A percentile compares a stretch with the other conserved stretches of the same genome.
These are phyloP conservation scores for Leptopilina boulardi DNA, from an alignment of 1,140 invertebrate species.

Conservation along the genomic window DNA sequence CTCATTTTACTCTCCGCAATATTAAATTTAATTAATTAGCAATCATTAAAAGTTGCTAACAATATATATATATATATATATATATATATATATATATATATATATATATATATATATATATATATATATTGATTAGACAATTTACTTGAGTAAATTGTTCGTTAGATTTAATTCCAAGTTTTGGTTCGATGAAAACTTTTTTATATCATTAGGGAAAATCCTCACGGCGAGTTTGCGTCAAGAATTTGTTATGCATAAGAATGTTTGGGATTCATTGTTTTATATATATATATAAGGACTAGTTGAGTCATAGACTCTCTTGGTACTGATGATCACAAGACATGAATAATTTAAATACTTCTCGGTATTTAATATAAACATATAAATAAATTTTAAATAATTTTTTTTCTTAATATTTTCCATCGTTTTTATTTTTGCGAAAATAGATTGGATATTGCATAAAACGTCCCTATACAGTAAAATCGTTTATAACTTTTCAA, in stretches of 20 bases:
- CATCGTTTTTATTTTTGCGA: too few species aligned
- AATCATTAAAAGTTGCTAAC: too few species aligned
- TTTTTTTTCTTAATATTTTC: background rate
- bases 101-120: too few species aligned
- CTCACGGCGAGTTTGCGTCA: background rate
- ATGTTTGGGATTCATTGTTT: constrained; percentile 16
- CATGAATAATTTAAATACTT: background rate
- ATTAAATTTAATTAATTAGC: too few species aligned
- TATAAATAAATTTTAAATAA: background rate
- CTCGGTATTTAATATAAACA: too few species aligned
- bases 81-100: too few species aligned
- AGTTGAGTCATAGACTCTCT: constrained; percentile 8
- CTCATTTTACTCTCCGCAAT: too few species aligned
- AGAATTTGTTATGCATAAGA: background rate
- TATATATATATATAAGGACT: too few species aligned
- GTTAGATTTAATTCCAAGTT: background rate
- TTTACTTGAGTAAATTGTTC: background rate
- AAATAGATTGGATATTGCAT: too few species aligned
- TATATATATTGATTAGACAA: too few species aligned
- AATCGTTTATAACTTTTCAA: background rate
- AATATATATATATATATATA: too few species aligned
- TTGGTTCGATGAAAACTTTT: background rate
- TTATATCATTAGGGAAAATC: background rate
- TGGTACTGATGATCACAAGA: background rate
- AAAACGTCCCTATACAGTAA: too few species aligned